Evolutionary conservation across 2,888 invertebrate genomes (phyloP).

Genomic region (Palloptera scutellata): DNA sequence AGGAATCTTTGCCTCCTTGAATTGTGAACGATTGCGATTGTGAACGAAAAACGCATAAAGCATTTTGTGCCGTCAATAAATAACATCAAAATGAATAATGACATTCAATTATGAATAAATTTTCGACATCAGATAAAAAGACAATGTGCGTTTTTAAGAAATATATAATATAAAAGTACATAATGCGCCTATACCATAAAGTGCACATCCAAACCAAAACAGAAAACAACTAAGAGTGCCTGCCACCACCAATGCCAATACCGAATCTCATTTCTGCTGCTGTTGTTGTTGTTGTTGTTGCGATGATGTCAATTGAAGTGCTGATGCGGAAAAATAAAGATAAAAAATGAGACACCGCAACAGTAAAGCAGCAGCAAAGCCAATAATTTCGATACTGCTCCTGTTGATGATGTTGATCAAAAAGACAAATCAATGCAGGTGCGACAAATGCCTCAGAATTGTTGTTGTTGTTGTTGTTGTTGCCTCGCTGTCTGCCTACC

Average conservation of each 20-base stretch:
- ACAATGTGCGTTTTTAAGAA: background rate
- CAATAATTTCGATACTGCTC: background rate
- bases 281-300: too few relatives aligned
- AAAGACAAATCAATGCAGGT: slow-evolving; percentile 33
- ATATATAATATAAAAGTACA: slow-evolving; percentile 20
- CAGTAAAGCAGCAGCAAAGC: slow-evolving; percentile 11
- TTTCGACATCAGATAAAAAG: slow-evolving; percentile 27
- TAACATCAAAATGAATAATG: slow-evolving; percentile 31
- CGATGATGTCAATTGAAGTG: slow-evolving; percentile 31
- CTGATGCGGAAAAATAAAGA: slow-evolving; percentile 35
- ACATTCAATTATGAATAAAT: slow-evolving; percentile 34
- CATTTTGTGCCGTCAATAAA: slow-evolving; percentile 21
- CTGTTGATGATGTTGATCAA: background rate
- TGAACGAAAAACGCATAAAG: background rate
- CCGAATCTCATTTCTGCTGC: too few relatives aligned
- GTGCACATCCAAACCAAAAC: background rate
- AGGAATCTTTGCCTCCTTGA: background rate
- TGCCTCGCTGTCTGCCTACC: background rate
- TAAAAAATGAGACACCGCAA: slow-evolving; percentile 31
- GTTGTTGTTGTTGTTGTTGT: slow-evolving; percentile 8
- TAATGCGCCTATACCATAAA: slow-evolving; percentile 16
- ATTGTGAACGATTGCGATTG: background rate
- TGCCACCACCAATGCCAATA: background rate
- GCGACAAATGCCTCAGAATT: slow-evolving; percentile 27
- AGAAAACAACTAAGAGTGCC: slow-evolving; percentile 16